Percentiles rank a stretch among this genome's conserved stretches.
These are phyloP conservation scores for Oncopodura yosiiana DNA, from an alignment of 1,140 invertebrate species.

Conservation along the genomic window DNA sequence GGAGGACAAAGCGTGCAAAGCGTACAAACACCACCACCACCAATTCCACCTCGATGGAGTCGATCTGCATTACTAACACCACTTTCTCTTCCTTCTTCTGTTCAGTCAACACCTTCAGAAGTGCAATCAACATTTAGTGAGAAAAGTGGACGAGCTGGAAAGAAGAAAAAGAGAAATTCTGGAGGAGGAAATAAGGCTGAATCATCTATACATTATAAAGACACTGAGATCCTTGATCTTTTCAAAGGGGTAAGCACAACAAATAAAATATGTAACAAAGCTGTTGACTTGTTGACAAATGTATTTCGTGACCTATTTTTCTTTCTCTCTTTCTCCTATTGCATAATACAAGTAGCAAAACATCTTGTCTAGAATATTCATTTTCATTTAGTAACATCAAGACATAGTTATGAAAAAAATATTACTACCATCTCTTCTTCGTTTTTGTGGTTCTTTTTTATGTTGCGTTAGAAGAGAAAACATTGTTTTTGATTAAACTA, in stretches of 20 bases:
- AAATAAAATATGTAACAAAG: too few relatives aligned
- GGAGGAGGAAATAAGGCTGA: slow-evolving; percentile 25
- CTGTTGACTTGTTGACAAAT: too few relatives aligned
- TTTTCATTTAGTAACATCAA: too few relatives aligned
- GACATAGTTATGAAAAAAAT: too few relatives aligned
- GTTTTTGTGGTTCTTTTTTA: too few relatives aligned
- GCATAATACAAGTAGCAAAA: too few relatives aligned
- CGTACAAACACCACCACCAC: slow-evolving; percentile 26
- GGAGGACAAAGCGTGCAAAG: slow-evolving; percentile 13
- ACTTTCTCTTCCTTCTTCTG: slow-evolving; percentile 26
- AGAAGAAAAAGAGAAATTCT: slow-evolving; percentile 28
- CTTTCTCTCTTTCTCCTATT: too few relatives aligned
- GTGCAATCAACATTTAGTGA: slow-evolving; percentile 32
- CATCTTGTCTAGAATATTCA: too few relatives aligned
- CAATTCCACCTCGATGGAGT: slow-evolving; percentile 33
- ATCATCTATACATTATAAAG: slow-evolving; percentile 34
- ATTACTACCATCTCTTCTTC: too few relatives aligned
- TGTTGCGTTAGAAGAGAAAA: too few relatives aligned
- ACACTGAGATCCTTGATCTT: slow-evolving; percentile 31
- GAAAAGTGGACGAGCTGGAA: slow-evolving; percentile 27
- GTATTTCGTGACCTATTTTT: too few relatives aligned
- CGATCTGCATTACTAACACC: slow-evolving; percentile 28
- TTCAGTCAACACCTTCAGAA: slow-evolving; percentile 35
- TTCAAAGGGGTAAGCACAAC: slow-evolving; percentile 35
- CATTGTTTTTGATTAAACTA: too few relatives aligned